phyloP scores from a whole-genome alignment of 2,888 invertebrate genomes.

The Plagodis pulveraria region DNA sequence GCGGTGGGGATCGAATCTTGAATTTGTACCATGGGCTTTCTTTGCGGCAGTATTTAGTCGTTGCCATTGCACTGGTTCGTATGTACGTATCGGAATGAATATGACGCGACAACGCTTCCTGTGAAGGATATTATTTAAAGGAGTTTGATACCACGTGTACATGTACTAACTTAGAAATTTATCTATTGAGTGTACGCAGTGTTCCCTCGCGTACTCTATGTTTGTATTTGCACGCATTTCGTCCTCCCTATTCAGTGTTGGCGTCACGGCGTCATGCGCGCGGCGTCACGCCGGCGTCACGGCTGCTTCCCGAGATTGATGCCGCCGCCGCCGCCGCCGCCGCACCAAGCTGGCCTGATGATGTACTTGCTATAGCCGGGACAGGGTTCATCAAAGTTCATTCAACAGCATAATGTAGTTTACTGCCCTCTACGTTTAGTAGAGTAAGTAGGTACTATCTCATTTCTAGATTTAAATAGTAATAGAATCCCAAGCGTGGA shows the following conservation, averaged over 20 bases:
- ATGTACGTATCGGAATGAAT: no score
- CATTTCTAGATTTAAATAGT: no score
- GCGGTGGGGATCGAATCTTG: no score
- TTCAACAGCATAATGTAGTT: conserved; percentile 2
- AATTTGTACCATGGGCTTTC: no score
- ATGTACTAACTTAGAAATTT: no score
- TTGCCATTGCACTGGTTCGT: no score
- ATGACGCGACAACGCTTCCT: no score
- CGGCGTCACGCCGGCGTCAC: conserved; percentile 37
- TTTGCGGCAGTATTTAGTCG: no score
- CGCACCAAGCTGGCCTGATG: background rate
- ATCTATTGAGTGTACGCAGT: background rate
- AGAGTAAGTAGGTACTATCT: no score
- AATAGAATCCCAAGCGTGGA: no score
- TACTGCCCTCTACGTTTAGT: background rate
- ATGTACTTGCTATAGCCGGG: conserved; percentile 2
- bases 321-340: conserved; percentile 12
- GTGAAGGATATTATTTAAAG: no score
- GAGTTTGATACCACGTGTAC: no score
- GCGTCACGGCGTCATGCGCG: conserved; percentile 1
- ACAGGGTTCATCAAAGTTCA: conserved; percentile 17
- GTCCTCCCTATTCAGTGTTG: conserved; percentile 6
- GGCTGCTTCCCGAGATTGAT: conserved; percentile 50
- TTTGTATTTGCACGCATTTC: conserved; percentile 10
- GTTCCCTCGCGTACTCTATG: background rate